These are phyloP conservation scores for Onychomys arenicola DNA, from an alignment of 2,797 vertebrate genomes.

Conservation along the genomic window DNA sequence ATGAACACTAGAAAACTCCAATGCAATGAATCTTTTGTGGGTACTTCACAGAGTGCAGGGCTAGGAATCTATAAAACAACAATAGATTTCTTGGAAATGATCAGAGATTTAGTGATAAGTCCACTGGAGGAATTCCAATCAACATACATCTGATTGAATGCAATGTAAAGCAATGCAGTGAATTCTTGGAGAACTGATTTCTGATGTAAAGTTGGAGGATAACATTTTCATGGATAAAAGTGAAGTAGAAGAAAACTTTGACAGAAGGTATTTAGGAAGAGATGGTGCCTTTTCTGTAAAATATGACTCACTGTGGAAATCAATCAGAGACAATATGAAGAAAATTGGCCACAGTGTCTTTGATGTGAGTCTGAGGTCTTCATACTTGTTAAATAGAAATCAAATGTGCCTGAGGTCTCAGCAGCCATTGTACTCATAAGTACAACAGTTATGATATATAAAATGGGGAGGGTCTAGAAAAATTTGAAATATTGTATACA, in stretches of 20 bases:
- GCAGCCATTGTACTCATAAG: neutral
- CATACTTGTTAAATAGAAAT: neutral
- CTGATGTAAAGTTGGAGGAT: neutral
- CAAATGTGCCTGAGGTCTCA: neutral
- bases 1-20: neutral
- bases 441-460: neutral
- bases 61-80: neutral
- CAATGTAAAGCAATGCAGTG: neutral
- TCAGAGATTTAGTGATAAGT: neutral
- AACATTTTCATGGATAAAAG: neutral
- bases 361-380: neutral
- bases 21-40: neutral
- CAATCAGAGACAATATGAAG: neutral
- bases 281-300: neutral
- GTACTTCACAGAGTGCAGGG: neutral
- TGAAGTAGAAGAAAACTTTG: neutral
- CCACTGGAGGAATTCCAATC: neutral
- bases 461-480: neutral
- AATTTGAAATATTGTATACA: neutral
- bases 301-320: neutral
- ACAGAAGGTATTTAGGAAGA: neutral
- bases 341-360: neutral
- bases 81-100: neutral
- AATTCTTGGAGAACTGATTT: neutral
- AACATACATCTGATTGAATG: neutral